Percentiles rank a stretch among this genome's conserved stretches.
Evolutionary conservation across 2,888 invertebrate genomes (phyloP).

Genomic region (Brachycybe producta): DNA sequence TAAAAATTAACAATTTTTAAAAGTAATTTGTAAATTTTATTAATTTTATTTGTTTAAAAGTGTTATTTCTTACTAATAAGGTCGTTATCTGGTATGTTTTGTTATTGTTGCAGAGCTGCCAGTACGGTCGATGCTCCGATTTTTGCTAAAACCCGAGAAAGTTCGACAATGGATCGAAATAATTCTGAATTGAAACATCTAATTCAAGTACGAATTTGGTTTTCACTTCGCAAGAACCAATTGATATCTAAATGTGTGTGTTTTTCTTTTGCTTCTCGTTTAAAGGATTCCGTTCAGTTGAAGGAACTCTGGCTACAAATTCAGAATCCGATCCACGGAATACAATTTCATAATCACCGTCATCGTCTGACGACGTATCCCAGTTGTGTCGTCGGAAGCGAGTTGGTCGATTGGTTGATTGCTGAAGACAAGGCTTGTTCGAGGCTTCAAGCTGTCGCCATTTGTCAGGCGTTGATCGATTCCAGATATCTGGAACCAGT

Average conservation of each 20-base stretch:
- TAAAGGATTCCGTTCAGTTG: constrained; percentile 47
- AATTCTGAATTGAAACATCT: constrained; percentile 13
- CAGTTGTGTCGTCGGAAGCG: constrained; percentile 62
- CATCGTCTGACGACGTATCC: constrained; percentile 59
- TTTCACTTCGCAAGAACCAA: not conserved
- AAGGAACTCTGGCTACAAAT: constrained; percentile 50
- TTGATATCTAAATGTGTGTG: not conserved
- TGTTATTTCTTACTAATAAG: not conserved
- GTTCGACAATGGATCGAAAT: constrained; percentile 16
- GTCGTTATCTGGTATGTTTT: not conserved
- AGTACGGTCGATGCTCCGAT: constrained; percentile 16
- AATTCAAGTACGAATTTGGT: constrained; percentile 13
- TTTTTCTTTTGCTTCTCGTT: constrained; percentile 28
- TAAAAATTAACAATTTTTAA: no score
- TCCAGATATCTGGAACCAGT: constrained; percentile 56
- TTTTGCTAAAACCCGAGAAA: constrained; percentile 14
- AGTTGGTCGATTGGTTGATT: constrained; percentile 71
- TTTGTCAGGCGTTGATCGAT: constrained; percentile 64
- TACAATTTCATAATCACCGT: constrained; percentile 48
- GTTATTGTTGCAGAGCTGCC: constrained; percentile 4
- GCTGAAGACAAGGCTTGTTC: constrained; percentile 60
- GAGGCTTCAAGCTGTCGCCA: constrained; percentile 58
- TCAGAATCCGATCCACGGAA: constrained; percentile 42
- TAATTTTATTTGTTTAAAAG: no score
- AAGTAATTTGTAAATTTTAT: no score